Conservation (phyloP, 2,888 invertebrate species). For the Sphecodes monilicornis region DNA sequence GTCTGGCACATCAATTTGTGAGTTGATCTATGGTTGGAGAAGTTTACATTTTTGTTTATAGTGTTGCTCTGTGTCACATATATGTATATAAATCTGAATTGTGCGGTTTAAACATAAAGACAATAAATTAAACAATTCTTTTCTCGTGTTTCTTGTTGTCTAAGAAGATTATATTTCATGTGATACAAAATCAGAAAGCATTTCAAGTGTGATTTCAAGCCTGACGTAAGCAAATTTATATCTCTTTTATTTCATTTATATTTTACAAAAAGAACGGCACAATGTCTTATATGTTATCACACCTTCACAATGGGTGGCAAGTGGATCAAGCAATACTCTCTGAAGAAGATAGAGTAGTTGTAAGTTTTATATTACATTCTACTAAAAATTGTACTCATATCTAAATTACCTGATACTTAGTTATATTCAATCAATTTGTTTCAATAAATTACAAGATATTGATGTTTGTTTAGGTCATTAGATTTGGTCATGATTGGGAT, state of each 20-base stretch:
- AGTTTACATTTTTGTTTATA: not conserved
- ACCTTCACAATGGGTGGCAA: conserved; percentile 99
- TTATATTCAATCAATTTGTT: not conserved
- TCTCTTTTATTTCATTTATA: not conserved
- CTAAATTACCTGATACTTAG: not conserved
- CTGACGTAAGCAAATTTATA: not conserved
- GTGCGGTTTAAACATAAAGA: not conserved
- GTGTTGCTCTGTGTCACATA: not conserved
- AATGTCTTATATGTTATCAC: conserved; percentile 99
- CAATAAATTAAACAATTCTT: not conserved
- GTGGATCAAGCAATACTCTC: conserved; percentile 99
- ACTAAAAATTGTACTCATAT: not conserved
- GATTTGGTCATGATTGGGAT: conserved; percentile 99
- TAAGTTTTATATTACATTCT: conserved; percentile 85
- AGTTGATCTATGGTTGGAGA: not conserved
- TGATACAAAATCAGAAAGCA: not conserved
- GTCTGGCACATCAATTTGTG: not conserved
- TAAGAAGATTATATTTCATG: not conserved
- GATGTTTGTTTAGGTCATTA: conserved; percentile 90
- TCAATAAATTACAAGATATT: not conserved
- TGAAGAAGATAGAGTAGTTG: conserved; percentile 99
- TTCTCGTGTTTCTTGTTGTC: not conserved
- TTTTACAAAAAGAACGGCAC: conserved; percentile 73
- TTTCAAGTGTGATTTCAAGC: not conserved
- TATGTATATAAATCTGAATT: not conserved